Evolutionary conservation across 2,888 invertebrate genomes (phyloP).

Genomic region (Plagodis pulveraria): DNA sequence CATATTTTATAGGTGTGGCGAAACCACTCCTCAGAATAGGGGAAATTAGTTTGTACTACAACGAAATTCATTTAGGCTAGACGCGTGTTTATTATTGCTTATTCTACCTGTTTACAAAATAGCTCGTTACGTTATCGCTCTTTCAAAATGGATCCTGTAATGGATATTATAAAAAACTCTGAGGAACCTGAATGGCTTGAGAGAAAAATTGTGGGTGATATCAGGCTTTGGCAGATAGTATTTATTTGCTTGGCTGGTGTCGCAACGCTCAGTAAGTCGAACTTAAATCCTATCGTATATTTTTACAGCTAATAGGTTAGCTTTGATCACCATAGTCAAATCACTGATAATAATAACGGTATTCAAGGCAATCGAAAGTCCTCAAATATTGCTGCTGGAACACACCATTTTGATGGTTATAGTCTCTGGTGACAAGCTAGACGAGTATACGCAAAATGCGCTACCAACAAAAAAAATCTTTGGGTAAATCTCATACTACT

Average conservation of each 20-base stretch:
- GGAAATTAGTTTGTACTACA: constrained; percentile 69
- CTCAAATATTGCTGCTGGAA: too few relatives aligned
- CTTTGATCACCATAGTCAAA: background rate
- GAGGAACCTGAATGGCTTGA: constrained; percentile 90
- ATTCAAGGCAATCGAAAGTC: too few relatives aligned
- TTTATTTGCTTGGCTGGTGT: constrained; percentile 88
- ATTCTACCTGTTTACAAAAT: constrained; percentile 4
- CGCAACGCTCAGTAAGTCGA: constrained; percentile 85
- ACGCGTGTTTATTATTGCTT: constrained; percentile 42
- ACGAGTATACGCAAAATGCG: too few relatives aligned
- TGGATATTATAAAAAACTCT: constrained; percentile 73
- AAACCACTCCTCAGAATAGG: constrained; percentile 75
- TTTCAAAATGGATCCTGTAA: constrained; percentile 64
- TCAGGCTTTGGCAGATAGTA: constrained; percentile 93
- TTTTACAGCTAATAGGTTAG: background rate
- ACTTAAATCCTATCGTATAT: background rate
- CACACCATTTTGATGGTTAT: too few relatives aligned
- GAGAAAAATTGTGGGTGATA: constrained; percentile 86
- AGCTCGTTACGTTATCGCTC: constrained; percentile 8
- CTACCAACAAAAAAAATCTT: too few relatives aligned
- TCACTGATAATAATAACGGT: too few relatives aligned
- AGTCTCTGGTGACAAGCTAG: too few relatives aligned
- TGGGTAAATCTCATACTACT: background rate
- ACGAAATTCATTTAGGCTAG: constrained; percentile 47
- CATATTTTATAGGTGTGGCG: constrained; percentile 65